These are phyloP conservation scores for Lithobates pipiens DNA, from an alignment of 2,797 vertebrate genomes.

Conservation along the genomic window DNA sequence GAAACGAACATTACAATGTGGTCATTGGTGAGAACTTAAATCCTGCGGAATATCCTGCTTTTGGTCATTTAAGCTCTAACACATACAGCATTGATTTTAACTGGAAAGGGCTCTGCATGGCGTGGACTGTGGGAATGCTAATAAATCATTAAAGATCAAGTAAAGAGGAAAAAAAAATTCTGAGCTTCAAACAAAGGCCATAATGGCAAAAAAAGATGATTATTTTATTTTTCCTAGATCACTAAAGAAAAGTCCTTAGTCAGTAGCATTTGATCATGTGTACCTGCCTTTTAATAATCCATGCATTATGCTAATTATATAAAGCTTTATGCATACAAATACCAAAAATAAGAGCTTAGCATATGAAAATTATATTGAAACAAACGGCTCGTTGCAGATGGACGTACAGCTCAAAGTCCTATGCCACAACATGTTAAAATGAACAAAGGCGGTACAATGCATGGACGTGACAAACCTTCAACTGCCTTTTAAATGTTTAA, in stretches of 20 bases:
- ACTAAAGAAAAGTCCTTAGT: neutral
- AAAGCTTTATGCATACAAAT: neutral
- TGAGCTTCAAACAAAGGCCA: neutral
- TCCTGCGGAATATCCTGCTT: slow-evolving; percentile 25
- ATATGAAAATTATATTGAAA: too few species aligned
- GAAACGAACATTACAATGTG: slow-evolving; percentile 19
- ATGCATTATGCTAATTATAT: neutral
- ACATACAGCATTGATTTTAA: slow-evolving; percentile 35
- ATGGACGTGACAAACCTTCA: too few species aligned
- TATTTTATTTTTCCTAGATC: neutral
- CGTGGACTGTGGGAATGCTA: slow-evolving; percentile 9
- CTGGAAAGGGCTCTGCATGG: slow-evolving; percentile 29
- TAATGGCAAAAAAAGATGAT: neutral
- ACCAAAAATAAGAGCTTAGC: neutral
- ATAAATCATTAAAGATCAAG: slow-evolving; percentile 39
- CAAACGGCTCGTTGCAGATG: too few species aligned
- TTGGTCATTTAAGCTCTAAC: slow-evolving; percentile 42
- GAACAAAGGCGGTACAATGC: too few species aligned
- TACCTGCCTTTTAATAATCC: neutral
- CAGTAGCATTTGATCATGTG: neutral
- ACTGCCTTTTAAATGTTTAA: too few species aligned
- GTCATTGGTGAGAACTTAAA: slow-evolving; percentile 39
- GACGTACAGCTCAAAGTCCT: too few species aligned
- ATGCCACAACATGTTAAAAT: too few species aligned
- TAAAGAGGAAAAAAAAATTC: neutral